These are phyloP conservation scores for Unio delphinus DNA, from an alignment of 2,888 invertebrate species.

Conservation along the genomic window DNA sequence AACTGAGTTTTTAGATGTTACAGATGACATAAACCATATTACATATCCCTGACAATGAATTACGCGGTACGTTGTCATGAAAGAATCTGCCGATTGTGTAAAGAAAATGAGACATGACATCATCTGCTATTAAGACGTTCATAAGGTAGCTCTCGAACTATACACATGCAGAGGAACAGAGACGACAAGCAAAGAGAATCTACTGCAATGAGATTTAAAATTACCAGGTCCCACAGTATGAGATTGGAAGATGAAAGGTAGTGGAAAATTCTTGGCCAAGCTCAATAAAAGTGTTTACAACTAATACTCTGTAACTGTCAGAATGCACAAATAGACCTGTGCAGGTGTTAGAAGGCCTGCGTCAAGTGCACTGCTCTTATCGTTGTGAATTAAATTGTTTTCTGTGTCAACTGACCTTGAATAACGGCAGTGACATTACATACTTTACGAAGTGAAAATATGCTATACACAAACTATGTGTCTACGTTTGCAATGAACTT, in stretches of 20 bases:
- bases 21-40: neutral
- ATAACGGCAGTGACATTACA: no score
- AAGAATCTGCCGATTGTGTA: neutral
- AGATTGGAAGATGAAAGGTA: neutral
- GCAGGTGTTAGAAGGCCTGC: no score
- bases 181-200: neutral
- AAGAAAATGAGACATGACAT: neutral
- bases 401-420: no score
- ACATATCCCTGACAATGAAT: neutral
- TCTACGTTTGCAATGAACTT: no score
- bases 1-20: neutral
- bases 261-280: no score
- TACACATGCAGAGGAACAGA: constrained; percentile 1
- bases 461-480: no score
- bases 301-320: no score
- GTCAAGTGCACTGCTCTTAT: no score
- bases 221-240: neutral
- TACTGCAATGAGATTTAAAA: neutral
- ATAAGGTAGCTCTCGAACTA: neutral
- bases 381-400: no score
- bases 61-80: constrained; percentile 1
- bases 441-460: no score
- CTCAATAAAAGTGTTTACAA: no score
- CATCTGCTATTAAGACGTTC: constrained; percentile 2
- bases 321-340: no score